Percentiles rank a stretch among this genome's conserved stretches.
Evolutionary conservation across 2,113 vertebrate species (phyloP).

Genomic region (Corythornis vintsioides): DNA sequence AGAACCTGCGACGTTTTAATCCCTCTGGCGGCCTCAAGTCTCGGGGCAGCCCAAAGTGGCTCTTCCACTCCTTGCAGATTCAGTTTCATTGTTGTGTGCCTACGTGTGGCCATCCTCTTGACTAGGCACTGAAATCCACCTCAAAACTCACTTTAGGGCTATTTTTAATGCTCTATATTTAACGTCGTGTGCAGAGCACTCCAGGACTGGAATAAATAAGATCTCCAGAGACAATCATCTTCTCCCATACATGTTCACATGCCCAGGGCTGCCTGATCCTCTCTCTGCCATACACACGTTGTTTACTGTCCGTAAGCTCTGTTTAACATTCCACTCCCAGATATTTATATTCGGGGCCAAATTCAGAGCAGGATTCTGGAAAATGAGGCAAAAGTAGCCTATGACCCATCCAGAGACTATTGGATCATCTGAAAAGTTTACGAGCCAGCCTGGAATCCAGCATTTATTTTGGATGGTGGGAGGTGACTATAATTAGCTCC

Average conservation of each 20-base stretch:
- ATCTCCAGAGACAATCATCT: background rate
- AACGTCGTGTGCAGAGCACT: background rate
- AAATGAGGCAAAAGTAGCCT: constrained; percentile 44
- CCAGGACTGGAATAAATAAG: background rate
- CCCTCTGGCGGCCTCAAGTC: background rate
- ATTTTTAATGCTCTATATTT: background rate
- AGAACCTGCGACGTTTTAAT: constrained; percentile 20
- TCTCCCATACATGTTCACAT: background rate
- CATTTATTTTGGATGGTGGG: constrained; percentile 28
- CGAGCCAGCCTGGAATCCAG: background rate
- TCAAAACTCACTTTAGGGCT: background rate
- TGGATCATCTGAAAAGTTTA: background rate
- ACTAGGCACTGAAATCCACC: background rate
- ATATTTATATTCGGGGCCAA: constrained; percentile 55
- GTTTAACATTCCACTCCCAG: constrained; percentile 53
- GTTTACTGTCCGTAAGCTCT: background rate
- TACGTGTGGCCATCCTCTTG: background rate
- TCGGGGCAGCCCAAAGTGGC: background rate
- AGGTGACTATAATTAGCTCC: background rate
- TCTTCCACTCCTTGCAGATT: background rate
- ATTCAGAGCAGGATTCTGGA: constrained; percentile 36
- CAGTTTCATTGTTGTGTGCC: background rate
- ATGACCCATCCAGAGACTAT: constrained; percentile 2
- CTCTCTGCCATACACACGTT: background rate
- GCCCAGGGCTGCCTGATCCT: background rate